Conservation (phyloP, 2,888 invertebrate genomes). For the Microplitis manilae region DNA sequence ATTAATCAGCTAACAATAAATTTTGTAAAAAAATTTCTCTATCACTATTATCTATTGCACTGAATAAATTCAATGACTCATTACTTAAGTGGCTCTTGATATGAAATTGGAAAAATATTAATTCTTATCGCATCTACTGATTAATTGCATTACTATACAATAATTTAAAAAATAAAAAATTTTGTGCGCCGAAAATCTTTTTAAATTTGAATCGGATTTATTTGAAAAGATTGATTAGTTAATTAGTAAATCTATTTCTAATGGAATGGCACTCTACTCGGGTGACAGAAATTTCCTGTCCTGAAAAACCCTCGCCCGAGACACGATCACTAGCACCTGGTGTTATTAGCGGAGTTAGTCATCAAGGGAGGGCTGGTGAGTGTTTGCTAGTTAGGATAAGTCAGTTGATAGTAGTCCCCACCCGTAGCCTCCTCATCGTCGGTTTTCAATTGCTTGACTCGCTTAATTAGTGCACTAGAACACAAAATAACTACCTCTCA, state of each 20-base stretch:
- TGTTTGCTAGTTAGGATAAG: slow-evolving; percentile 69
- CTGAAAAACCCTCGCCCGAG: slow-evolving; percentile 31
- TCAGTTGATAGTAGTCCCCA: slow-evolving; percentile 71
- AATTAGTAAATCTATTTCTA: too few relatives aligned
- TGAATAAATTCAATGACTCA: too few relatives aligned
- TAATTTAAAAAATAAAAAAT: background rate
- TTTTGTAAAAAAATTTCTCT: too few relatives aligned
- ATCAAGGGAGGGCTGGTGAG: slow-evolving; percentile 60
- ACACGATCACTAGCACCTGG: slow-evolving; percentile 36
- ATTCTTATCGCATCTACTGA: slow-evolving; percentile 4
- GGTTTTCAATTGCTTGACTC: slow-evolving; percentile 69
- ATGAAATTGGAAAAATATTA: slow-evolving; percentile 64
- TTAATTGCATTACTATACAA: background rate
- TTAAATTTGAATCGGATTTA: background rate
- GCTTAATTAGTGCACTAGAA: slow-evolving; percentile 70
- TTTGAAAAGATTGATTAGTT: too few relatives aligned
- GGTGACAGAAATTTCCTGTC: background rate
- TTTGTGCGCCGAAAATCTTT: background rate
- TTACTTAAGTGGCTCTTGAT: slow-evolving; percentile 33
- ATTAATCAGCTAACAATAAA: too few relatives aligned
- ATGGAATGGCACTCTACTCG: background rate
- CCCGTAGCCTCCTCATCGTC: slow-evolving; percentile 68
- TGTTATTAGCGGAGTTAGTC: slow-evolving; percentile 57
- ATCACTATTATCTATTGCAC: too few relatives aligned
- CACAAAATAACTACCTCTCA: slow-evolving; percentile 66